Conservation (phyloP, 1,140 invertebrate genomes). For the Orussus abietinus region DNA sequence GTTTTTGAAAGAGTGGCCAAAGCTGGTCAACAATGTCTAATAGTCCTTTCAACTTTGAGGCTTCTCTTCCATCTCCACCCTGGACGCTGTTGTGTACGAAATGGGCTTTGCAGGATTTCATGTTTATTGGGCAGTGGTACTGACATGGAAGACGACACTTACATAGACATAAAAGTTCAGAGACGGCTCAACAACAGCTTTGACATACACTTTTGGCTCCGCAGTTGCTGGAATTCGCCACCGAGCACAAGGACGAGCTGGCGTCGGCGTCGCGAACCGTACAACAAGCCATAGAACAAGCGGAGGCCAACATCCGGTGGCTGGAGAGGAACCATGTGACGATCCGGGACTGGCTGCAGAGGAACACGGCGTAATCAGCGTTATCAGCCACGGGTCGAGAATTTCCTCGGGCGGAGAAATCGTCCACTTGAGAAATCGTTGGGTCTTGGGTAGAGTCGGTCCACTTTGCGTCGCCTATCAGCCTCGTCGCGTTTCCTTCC, state of each 20-base stretch:
- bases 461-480: too few species aligned
- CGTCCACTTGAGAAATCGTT: background rate
- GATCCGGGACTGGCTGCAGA: slow-evolving; percentile 69
- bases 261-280: slow-evolving; percentile 64
- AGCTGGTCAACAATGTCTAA: slow-evolving; percentile 8
- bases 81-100: too few species aligned
- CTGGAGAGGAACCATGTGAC: slow-evolving; percentile 68
- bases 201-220: slow-evolving; percentile 28
- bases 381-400: too few species aligned
- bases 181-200: too few species aligned
- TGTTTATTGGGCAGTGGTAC: too few species aligned
- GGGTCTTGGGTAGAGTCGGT: too few species aligned
- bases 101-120: too few species aligned
- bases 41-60: slow-evolving; percentile 2
- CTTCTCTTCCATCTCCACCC: slow-evolving; percentile 2
- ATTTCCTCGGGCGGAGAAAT: background rate
- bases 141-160: too few species aligned
- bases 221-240: slow-evolving; percentile 64
- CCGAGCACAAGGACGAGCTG: slow-evolving; percentile 58
- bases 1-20: too few species aligned
- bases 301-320: slow-evolving; percentile 77
- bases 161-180: too few species aligned
- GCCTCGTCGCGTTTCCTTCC: too few species aligned
- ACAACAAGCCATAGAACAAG: slow-evolving; percentile 74
- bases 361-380: slow-evolving; percentile 31